Evolutionary conservation across 2,888 invertebrate genomes (phyloP).

Genomic region (Homarus gammarus): DNA sequence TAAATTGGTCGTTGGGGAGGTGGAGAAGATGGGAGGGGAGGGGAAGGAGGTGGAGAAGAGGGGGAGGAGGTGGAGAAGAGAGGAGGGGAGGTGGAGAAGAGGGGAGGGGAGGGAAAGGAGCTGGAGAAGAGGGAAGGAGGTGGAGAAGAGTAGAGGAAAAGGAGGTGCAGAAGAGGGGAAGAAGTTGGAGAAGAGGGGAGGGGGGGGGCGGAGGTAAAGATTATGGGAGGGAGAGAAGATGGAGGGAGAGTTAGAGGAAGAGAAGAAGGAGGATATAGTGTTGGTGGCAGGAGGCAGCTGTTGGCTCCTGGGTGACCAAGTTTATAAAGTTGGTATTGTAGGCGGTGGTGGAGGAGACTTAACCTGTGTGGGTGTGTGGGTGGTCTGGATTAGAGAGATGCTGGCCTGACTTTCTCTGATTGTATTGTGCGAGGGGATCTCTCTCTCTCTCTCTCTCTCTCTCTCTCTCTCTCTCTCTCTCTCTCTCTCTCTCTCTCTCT

Average conservation of each 20-base stretch:
- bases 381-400: too few species aligned
- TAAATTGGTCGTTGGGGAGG: too few species aligned
- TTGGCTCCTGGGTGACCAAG: too few species aligned
- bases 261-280: background rate
- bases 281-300: too few species aligned
- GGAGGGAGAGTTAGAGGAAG: too few species aligned
- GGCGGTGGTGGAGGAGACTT: background rate
- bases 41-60: background rate
- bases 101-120: background rate
- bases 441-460: too few species aligned
- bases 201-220: background rate
- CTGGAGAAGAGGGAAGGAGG: background rate
- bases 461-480: background rate
- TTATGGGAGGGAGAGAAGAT: background rate
- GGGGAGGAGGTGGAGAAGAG: too few species aligned
- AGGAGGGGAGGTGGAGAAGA: background rate
- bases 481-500: conserved; percentile 14
- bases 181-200: background rate
- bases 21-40: too few species aligned
- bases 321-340: too few species aligned
- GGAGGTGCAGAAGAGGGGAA: too few species aligned
- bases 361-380: background rate
- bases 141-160: background rate
- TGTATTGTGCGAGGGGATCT: background rate
- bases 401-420: too few species aligned